phyloP scores from a whole-genome alignment of 2,113 vertebrate species.

The Sula dactylatra region DNA sequence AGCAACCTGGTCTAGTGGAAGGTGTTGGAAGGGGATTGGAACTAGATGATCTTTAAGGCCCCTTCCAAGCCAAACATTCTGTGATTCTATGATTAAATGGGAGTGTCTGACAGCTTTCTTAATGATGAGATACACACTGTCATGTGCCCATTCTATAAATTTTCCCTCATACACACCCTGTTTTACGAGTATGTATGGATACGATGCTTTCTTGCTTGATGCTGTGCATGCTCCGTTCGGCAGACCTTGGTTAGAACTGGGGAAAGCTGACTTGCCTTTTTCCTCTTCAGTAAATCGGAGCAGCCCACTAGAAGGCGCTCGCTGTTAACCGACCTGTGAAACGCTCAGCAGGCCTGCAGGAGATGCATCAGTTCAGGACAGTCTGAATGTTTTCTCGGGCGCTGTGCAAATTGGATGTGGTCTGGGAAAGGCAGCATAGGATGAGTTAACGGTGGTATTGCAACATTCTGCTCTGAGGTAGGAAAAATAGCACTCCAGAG shows the following conservation, averaged over 20 bases:
- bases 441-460: not conserved
- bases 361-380: not conserved
- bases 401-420: not conserved
- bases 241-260: not conserved
- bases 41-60: too few relatives aligned
- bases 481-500: not conserved
- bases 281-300: fast-evolving
- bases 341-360: fast-evolving
- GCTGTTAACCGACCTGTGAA: not conserved
- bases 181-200: not conserved
- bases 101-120: not conserved
- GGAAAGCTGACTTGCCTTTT: not conserved
- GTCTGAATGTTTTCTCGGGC: not conserved
- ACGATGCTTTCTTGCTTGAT: not conserved
- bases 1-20: too few relatives aligned
- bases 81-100: not conserved
- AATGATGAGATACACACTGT: not conserved
- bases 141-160: not conserved
- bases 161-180: not conserved
- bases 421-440: not conserved
- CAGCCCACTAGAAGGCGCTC: not conserved
- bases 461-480: not conserved
- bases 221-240: not conserved
- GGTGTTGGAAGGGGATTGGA: too few relatives aligned
- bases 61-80: too few relatives aligned